Conservation (phyloP, 23 tunicate species). For the Ascidia mentula region DNA sequence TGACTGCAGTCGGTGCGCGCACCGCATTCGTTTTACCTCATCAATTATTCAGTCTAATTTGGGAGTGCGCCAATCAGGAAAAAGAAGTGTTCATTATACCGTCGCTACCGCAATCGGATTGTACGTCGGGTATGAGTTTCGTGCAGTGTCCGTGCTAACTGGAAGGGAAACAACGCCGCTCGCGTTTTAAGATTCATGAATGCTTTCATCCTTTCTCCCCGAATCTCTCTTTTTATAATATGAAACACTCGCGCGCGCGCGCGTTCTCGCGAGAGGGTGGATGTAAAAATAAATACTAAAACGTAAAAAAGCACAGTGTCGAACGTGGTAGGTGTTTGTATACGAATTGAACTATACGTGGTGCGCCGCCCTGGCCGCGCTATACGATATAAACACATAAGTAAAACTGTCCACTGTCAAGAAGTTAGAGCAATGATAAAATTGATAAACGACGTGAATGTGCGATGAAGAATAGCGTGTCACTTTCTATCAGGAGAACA, state of each 20-base stretch:
- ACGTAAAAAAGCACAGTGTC: constrained; percentile 8
- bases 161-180: neutral
- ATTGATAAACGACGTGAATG: too few species aligned
- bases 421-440: neutral
- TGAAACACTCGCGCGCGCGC: neutral
- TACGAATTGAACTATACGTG: neutral
- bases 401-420: too few species aligned
- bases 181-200: neutral
- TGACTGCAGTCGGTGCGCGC: too few species aligned
- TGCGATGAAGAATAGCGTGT: neutral
- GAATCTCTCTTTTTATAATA: neutral
- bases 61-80: too few species aligned
- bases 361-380: neutral
- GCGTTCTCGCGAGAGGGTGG: constrained; percentile 1
- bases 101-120: too few species aligned
- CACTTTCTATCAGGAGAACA: too few species aligned
- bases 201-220: neutral
- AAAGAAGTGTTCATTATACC: too few species aligned
- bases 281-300: constrained; percentile 6
- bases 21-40: too few species aligned
- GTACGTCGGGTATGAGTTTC: neutral
- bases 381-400: too few species aligned
- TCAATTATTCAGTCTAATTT: too few species aligned
- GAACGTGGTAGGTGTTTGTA: neutral
- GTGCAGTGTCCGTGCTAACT: constrained; percentile 1